These are phyloP conservation scores for Mycetomoellerius zeteki DNA, from an alignment of 1,140 invertebrate genomes.

Conservation along the genomic window DNA sequence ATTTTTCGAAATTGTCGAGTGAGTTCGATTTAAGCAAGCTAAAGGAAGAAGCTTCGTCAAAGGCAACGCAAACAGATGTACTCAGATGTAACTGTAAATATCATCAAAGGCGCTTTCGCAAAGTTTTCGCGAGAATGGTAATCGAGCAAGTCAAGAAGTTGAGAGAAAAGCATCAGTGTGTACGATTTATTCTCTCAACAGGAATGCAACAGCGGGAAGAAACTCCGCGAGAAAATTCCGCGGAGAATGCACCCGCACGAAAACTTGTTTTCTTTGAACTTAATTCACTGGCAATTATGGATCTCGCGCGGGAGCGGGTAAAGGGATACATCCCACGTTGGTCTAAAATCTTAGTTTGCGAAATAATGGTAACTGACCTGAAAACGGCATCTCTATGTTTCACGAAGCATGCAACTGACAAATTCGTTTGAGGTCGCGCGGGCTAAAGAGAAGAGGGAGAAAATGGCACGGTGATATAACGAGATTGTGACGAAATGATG, in stretches of 20 bases:
- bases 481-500: background rate
- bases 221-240: slow-evolving; percentile 32
- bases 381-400: slow-evolving; percentile 77
- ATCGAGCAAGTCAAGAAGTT: slow-evolving; percentile 40
- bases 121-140: slow-evolving; percentile 45
- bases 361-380: slow-evolving; percentile 80
- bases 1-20: slow-evolving; percentile 16
- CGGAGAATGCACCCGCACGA: slow-evolving; percentile 37
- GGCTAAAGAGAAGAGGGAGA: slow-evolving; percentile 11
- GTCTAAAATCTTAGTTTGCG: slow-evolving; percentile 67
- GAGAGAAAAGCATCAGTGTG: background rate
- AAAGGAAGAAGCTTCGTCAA: slow-evolving; percentile 43
- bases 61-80: slow-evolving; percentile 2
- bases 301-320: slow-evolving; percentile 37
- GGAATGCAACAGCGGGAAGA: slow-evolving; percentile 7
- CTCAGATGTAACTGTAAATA: slow-evolving; percentile 38
- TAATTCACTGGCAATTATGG: slow-evolving; percentile 69
- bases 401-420: slow-evolving; percentile 54
- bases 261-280: slow-evolving; percentile 65
- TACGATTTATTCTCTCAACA: slow-evolving; percentile 43
- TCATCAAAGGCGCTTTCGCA: slow-evolving; percentile 22
- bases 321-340: slow-evolving; percentile 24
- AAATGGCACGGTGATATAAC: slow-evolving; percentile 32
- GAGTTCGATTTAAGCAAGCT: slow-evolving; percentile 38
- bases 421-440: slow-evolving; percentile 58